phyloP scores from a whole-genome alignment of 2,113 vertebrate genomes.

The Crypturellus undulatus region DNA sequence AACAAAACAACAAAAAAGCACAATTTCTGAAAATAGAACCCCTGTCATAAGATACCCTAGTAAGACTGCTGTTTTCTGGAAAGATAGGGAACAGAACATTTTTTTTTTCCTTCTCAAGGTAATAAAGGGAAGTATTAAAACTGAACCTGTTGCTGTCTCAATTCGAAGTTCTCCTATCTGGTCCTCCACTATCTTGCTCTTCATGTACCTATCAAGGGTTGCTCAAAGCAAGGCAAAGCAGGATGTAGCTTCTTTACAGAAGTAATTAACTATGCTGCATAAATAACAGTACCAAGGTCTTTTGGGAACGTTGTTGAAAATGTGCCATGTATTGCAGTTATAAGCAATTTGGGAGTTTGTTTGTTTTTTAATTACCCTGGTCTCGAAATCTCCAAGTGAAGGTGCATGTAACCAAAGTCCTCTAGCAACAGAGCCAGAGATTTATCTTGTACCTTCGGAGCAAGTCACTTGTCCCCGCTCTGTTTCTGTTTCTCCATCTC shows the following conservation, averaged over 20 bases:
- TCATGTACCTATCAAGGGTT: background rate
- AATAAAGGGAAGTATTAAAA: background rate
- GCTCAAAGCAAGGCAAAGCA: background rate
- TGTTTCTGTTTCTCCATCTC: constrained; percentile 29
- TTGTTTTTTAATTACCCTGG: background rate
- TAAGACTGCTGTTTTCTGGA: background rate
- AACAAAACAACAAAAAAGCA: background rate
- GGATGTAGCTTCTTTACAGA: background rate
- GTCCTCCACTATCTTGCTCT: background rate
- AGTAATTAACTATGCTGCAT: background rate
- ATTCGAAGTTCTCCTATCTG: background rate
- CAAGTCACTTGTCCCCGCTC: background rate
- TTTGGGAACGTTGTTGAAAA: background rate
- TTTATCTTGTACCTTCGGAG: background rate
- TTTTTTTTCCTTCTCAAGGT: background rate
- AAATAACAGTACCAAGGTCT: background rate
- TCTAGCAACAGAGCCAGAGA: background rate
- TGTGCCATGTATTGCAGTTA: background rate
- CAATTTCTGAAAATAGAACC: background rate
- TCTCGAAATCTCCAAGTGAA: background rate
- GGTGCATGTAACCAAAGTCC: background rate
- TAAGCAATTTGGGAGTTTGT: background rate
- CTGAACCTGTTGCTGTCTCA: background rate
- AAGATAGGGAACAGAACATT: background rate
- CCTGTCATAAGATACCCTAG: background rate